Base-by-base conservation (phyloP, 1,140 invertebrate species). In the Pristionchus pacificus region DNA sequence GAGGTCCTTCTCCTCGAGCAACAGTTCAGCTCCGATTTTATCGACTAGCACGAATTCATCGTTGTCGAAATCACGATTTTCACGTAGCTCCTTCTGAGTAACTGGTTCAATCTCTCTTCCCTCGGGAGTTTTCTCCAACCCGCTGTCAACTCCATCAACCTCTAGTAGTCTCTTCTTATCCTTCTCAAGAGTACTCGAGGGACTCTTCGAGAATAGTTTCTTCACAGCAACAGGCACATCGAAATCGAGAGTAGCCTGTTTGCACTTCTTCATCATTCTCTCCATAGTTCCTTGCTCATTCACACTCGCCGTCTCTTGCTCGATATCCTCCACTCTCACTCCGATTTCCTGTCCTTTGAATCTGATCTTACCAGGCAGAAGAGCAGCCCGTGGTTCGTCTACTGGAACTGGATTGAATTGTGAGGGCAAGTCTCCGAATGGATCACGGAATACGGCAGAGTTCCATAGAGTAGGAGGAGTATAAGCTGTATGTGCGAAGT, bases 301-400 rank as follows among this genome's bases (percentile, higher is more conserved):
- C 2, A 62, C 31, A 29, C 29, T 29, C n/a, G n/a, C 49, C 31
- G 28, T 27, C 24, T 60, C 58, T 27, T 69, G 65, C 31, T 69
- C 67, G 2, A 69, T 58, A n/a, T 69, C 58, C 13, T 65, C 64
- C 3, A 69, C 59, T 14, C 27, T 30, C n/a, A 69, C 58, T 24
- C 33, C 67, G 15, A 73, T 68, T 28, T 68, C 64, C 32, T 75
- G 71, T 14, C 74, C 74, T 61, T 75, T 75, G 60, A 74, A 75
- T 1, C 58, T 59, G 1, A 75, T 29, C 49, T 74, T 75, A 25
- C 65, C 32, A 29, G 74, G 74, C 13, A 75, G 70, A 24, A 73
- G 59, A 27, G 74, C 65, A 2, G 67, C 38, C 68, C 74, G 55
- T 25, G 74, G 74, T 58, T 74, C 71, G 62, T 74, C 38, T 6